A percentile compares a stretch with the other conserved stretches of the same genome.
phyloP scores from a whole-genome alignment of 2,888 invertebrate species.

The Apotomis capreana region DNA sequence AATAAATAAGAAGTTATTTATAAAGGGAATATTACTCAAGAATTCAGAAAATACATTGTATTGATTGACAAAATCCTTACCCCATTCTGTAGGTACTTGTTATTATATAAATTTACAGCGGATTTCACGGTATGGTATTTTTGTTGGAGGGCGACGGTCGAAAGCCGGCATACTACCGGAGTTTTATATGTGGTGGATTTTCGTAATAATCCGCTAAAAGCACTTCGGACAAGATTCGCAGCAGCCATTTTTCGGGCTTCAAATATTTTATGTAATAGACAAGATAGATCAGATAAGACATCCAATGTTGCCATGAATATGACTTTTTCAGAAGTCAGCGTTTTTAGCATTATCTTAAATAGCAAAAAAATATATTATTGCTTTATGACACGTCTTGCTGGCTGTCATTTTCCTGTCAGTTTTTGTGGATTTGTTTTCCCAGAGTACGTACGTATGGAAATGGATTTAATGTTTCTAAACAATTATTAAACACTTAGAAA shows the following conservation, averaged over 20 bases:
- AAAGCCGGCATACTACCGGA: slow-evolving; percentile 75
- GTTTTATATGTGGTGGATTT: slow-evolving; percentile 69
- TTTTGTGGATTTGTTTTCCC: slow-evolving; percentile 61
- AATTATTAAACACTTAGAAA: slow-evolving; percentile 55
- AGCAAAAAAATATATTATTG: slow-evolving; percentile 11
- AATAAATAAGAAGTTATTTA: not conserved
- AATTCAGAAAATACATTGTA: slow-evolving; percentile 51
- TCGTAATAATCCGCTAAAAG: slow-evolving; percentile 74
- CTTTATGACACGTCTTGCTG: slow-evolving; percentile 43
- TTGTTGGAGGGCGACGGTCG: slow-evolving; percentile 71
- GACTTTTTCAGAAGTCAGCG: slow-evolving; percentile 3
- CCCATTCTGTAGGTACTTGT: slow-evolving; percentile 43
- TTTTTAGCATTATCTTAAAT: slow-evolving; percentile 2
- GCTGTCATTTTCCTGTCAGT: slow-evolving; percentile 44
- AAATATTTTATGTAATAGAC: slow-evolving; percentile 55
- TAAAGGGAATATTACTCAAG: not conserved
- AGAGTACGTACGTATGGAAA: slow-evolving; percentile 57
- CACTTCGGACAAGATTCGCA: slow-evolving; percentile 75
- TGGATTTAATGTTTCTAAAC: slow-evolving; percentile 62
- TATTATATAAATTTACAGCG: slow-evolving; percentile 45
- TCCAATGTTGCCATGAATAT: slow-evolving; percentile 33
- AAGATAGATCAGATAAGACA: slow-evolving; percentile 46
- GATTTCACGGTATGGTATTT: slow-evolving; percentile 67
- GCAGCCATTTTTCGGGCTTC: slow-evolving; percentile 78
- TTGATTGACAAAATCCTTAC: slow-evolving; percentile 52